phyloP scores from a whole-genome alignment of 2,113 vertebrate genomes.

The Atherinomorus stipes region DNA sequence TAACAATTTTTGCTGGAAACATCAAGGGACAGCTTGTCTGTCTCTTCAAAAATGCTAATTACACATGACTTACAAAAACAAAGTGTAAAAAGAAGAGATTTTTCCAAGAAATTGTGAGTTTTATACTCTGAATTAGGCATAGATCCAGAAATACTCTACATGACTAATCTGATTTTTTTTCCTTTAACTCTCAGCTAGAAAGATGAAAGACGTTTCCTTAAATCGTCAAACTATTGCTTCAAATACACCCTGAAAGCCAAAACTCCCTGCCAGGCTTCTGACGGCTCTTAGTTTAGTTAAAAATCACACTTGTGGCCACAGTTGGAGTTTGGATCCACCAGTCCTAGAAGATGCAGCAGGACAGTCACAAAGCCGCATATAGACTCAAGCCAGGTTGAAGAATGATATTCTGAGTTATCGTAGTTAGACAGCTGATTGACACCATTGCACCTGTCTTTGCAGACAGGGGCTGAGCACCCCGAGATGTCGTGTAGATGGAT shows the following conservation, averaged over 20 bases:
- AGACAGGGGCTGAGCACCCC: constrained; percentile 37
- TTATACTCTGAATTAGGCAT: not conserved
- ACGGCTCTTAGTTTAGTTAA: not conserved
- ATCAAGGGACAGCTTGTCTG: no score
- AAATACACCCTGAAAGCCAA: constrained; percentile 6
- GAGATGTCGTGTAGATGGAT: constrained; percentile 44
- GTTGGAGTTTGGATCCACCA: constrained; percentile 4
- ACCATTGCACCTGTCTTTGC: constrained; percentile 29
- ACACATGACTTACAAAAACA: not conserved
- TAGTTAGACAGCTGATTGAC: constrained; percentile 49
- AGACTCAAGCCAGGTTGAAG: constrained; percentile 25
- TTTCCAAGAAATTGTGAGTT: no score
- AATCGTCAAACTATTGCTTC: constrained; percentile 10
- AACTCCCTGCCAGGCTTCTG: constrained; percentile 7
- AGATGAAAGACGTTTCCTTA: not conserved
- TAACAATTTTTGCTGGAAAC: no score
- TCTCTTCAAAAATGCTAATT: no score
- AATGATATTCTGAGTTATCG: constrained; percentile 7
- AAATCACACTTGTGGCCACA: not conserved
- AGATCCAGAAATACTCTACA: not conserved
- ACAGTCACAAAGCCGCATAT: constrained; percentile 22
- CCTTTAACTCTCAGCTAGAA: not conserved
- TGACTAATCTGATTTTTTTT: not conserved
- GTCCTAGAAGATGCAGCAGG: not conserved
- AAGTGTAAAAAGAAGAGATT: not conserved